Conservation (phyloP, 2,797 vertebrate species). For the Anableps anableps region DNA sequence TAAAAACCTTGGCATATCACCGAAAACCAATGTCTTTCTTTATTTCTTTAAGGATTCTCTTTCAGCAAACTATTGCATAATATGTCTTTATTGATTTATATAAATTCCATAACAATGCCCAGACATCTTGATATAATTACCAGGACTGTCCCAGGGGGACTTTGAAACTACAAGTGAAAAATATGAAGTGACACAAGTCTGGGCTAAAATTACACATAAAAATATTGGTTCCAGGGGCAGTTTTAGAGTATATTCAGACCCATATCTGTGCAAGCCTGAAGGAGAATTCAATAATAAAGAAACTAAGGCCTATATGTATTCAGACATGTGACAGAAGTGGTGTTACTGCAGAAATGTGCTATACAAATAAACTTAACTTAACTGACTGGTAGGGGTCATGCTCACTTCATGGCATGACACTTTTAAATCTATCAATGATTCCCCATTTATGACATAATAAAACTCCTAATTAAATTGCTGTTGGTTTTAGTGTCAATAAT, state of each 20-base stretch:
- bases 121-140: constrained; percentile 9
- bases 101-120: constrained; percentile 1
- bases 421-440: background rate
- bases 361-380: no score
- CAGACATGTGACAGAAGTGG: background rate
- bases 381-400: no score
- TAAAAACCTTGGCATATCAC: background rate
- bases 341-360: background rate
- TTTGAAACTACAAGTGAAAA: constrained; percentile 12
- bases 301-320: background rate
- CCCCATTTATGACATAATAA: background rate
- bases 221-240: constrained; percentile 4
- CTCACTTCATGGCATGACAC: background rate
- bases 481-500: background rate
- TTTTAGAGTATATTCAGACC: background rate
- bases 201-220: background rate
- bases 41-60: background rate
- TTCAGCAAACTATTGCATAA: constrained; percentile 4
- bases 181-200: background rate
- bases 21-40: background rate
- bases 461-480: background rate
- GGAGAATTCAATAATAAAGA: background rate
- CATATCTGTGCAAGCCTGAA: background rate
- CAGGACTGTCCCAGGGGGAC: background rate
- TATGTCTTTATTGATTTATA: constrained; percentile 2